Conservation (phyloP, 35 echinoderm and acorn worm genomes). For the Ophiothrix spiculata region DNA sequence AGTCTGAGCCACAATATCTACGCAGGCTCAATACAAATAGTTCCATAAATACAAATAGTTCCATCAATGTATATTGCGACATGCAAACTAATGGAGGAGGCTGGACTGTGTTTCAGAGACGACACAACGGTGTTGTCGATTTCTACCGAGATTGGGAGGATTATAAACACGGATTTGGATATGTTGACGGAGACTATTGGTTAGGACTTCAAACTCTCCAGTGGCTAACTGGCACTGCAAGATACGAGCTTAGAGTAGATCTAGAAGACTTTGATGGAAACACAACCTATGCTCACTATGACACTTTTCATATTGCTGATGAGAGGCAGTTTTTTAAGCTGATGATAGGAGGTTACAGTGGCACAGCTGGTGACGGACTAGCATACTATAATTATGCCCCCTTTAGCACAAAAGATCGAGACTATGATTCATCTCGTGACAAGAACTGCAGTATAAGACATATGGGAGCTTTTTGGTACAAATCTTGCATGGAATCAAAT, state of each 20-base stretch:
- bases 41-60: too few relatives aligned
- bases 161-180: conserved; percentile 36
- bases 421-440: neutral
- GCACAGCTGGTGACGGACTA: neutral
- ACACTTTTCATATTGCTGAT: conserved; percentile 37
- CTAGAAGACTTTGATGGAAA: conserved; percentile 54
- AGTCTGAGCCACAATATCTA: too few relatives aligned
- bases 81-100: conserved; percentile 34
- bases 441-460: neutral
- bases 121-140: conserved; percentile 35
- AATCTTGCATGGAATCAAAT: too few relatives aligned
- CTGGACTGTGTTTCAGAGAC: conserved; percentile 39
- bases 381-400: neutral
- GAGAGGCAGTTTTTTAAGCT: neutral
- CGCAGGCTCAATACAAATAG: too few relatives aligned
- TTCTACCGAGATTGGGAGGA: conserved; percentile 29
- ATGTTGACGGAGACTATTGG: conserved; percentile 41
- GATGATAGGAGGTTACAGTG: neutral
- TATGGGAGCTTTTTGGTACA: neutral
- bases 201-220: conserved; percentile 27
- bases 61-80: conserved; percentile 36
- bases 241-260: conserved; percentile 57
- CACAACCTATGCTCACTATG: conserved; percentile 57
- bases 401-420: neutral
- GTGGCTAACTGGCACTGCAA: conserved; percentile 8